Base-by-base conservation (phyloP, 2,113 vertebrate species). In the Cacatua alba region DNA sequence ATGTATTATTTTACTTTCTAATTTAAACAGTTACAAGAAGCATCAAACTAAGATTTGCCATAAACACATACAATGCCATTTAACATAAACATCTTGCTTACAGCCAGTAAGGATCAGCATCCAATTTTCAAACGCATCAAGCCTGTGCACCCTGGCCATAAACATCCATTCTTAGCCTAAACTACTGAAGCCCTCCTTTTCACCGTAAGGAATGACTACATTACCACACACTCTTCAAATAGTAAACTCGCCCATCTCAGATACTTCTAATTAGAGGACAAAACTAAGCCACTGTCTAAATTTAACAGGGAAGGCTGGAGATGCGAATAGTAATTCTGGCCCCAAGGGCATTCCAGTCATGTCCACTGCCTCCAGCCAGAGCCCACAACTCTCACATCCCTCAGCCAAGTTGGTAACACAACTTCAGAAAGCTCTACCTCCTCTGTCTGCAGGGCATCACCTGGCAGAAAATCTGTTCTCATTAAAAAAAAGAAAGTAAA, bases 221-320 rank as follows among this genome's bases (percentile, higher is more conserved):
- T 31, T 17, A 59, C 74, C 57, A 9, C 43, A 79, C 2, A 1
- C 39, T 28, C 89, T 68, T 57, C 19, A 0, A 87, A 41, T 17
- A 41, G 43, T 31, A 82, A 92, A 62, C 55, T 86, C 0, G 0
- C 29, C 48, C 72, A 53, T 76, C 76, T 81, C 68, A 81, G 26
- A 71, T 60, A 70, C 69, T 72, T 72, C 35, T 88, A 96, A 94
- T 96, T 95, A 96, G 51, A 96, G 83, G 86, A 82, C 13, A 74
- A 81, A 93, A 83, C 57, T 46, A 86, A 88, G 53, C 49, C 86
- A 21, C 28, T 75, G 52, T 71, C 88, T 95, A 96, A 96, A 92
- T 96, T 92, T 93, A 96, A 86, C 80, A 84, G 67, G 39, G 62
- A 93, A 78, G 63, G 72, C 3, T 24, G 3, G 21, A 90, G 69